phyloP scores from a whole-genome alignment of 2,113 vertebrate species.

The Gambusia affinis region DNA sequence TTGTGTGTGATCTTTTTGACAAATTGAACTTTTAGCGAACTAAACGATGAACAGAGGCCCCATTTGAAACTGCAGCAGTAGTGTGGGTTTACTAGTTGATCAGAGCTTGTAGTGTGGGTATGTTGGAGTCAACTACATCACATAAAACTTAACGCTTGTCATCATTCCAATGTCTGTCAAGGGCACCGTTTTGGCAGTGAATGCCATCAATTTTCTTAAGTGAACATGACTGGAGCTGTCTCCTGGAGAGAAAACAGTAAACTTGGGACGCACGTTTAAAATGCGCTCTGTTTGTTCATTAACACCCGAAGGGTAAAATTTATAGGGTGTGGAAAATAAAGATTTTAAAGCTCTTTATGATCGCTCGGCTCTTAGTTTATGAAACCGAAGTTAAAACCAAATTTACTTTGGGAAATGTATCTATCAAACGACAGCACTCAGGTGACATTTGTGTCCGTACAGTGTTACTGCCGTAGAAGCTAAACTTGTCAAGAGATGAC shows the following conservation, averaged over 20 bases:
- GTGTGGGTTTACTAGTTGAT: conserved; percentile 65
- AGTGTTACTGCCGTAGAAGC: conserved; percentile 14
- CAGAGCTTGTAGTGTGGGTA: conserved; percentile 60
- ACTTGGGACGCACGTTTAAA: conserved; percentile 45
- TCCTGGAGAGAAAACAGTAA: conserved; percentile 52
- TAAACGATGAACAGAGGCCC: conserved; percentile 13
- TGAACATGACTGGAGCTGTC: conserved; percentile 65
- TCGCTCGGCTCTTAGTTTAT: conserved; percentile 7
- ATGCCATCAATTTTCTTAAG: conserved; percentile 72
- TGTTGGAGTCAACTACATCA: conserved; percentile 70
- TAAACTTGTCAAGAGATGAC: conserved; percentile 38
- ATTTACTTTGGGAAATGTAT: conserved; percentile 12
- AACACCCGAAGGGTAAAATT: conserved; percentile 45
- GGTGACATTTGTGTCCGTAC: conserved; percentile 11
- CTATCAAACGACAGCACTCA: conserved; percentile 3
- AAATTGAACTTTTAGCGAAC: conserved; percentile 40
- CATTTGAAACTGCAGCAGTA: conserved; percentile 13
- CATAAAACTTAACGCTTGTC: conserved; percentile 75
- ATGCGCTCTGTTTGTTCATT: conserved; percentile 35
- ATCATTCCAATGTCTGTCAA: conserved; percentile 75
- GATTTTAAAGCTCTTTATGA: conserved; percentile 1
- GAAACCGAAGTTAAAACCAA: conserved; percentile 19
- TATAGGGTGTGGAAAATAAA: conserved; percentile 15
- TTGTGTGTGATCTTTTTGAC: conserved; percentile 30
- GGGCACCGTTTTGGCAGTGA: conserved; percentile 72